These are phyloP conservation scores for Ferdinandea cuprea DNA, from an alignment of 2,888 invertebrate species.

Conservation along the genomic window DNA sequence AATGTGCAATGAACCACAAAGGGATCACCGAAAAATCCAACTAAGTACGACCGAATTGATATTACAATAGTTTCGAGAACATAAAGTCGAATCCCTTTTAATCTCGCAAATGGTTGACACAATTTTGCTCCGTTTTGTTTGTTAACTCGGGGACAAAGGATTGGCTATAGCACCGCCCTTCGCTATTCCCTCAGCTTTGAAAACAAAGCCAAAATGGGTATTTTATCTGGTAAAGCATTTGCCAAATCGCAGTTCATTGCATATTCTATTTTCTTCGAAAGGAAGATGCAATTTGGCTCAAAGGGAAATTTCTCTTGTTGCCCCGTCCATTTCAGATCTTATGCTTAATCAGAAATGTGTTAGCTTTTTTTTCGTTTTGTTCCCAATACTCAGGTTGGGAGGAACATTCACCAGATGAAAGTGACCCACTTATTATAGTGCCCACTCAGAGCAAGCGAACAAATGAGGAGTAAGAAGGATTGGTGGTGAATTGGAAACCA, in stretches of 20 bases:
- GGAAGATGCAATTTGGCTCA: constrained; percentile 48
- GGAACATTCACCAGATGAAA: constrained; percentile 11
- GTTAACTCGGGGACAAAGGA: constrained; percentile 22
- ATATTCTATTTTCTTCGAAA: constrained; percentile 38
- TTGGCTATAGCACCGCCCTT: constrained; percentile 7
- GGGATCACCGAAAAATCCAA: constrained; percentile 53
- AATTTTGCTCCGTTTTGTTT: constrained; percentile 42
- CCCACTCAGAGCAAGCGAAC: too few species aligned
- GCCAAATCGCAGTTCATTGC: constrained; percentile 65
- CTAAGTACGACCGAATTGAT: constrained; percentile 56
- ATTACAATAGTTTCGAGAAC: constrained; percentile 60
- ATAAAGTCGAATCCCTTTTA: constrained; percentile 68
- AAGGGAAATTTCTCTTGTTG: constrained; percentile 45
- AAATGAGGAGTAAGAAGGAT: too few species aligned
- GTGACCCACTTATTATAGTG: constrained; percentile 72
- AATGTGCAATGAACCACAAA: constrained; percentile 57
- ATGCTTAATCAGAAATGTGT: constrained; percentile 35
- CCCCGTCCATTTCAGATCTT: constrained; percentile 36
- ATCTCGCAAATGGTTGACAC: constrained; percentile 68
- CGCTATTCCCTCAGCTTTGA: neutral
- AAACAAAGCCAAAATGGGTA: constrained; percentile 48
- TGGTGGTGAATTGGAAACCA: constrained; percentile 49
- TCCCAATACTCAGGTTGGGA: constrained; percentile 8
- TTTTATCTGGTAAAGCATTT: constrained; percentile 15
- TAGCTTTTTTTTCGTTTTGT: neutral